These are phyloP conservation scores for Gonocerus acuteangulatus DNA, from an alignment of 2,888 invertebrate genomes.

Conservation along the genomic window DNA sequence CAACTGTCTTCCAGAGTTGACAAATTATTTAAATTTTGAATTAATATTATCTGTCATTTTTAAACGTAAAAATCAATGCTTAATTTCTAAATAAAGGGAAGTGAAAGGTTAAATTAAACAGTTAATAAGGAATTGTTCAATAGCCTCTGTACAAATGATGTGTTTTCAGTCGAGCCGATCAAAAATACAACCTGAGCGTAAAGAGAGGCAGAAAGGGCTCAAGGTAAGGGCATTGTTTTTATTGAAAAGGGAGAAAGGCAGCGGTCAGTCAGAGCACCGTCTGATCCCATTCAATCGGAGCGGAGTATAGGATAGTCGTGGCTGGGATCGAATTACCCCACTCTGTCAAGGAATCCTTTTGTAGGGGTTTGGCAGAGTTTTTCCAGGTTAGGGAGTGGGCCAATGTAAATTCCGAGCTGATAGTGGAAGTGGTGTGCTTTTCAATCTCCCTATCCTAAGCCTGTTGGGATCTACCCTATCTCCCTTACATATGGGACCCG, in stretches of 20 bases:
- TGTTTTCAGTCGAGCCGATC: no score
- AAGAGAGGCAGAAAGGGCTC: no score
- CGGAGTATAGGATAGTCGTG: no score
- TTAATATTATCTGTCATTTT: no score
- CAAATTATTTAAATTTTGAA: no score
- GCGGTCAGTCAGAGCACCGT: not conserved
- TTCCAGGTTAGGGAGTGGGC: conserved; percentile 3
- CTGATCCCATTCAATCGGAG: conserved; percentile 1
- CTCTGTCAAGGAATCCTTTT: conserved; percentile 8
- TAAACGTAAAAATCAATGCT: no score
- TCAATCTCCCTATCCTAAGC: not conserved
- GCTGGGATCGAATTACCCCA: conserved; percentile 10
- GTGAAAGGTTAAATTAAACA: no score
- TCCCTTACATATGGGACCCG: not conserved
- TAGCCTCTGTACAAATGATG: no score
- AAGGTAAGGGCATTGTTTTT: conserved; percentile 15
- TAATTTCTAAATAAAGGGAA: no score
- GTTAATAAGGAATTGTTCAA: no score
- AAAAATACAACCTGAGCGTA: no score
- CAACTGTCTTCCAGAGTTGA: no score
- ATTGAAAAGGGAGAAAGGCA: not conserved
- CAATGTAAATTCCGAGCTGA: conserved; percentile 15
- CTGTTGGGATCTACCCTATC: not conserved
- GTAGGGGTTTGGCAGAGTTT: conserved; percentile 1
- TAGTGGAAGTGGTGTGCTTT: not conserved